Evolutionary conservation across 2,113 vertebrate genomes (phyloP), one percentile per base, ranked within the genome.

Genomic region (Cynoglossus semilaevis): DNA sequence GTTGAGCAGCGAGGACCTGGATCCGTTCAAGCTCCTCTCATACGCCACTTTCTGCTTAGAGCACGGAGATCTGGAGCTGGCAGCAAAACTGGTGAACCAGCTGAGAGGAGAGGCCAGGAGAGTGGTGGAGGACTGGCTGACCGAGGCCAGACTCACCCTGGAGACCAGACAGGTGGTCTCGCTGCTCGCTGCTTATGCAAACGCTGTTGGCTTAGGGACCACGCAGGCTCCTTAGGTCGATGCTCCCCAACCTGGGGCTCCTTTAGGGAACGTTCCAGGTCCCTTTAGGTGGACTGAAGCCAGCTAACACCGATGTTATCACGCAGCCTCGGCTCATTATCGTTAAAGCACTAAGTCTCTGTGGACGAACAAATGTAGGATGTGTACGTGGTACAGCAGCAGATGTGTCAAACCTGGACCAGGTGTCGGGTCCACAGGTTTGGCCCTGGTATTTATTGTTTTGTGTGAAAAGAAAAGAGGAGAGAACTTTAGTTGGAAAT

Each of bases 71-170:
- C 88, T 99, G 78, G 96, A 99, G 90, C 79, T 98, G 61, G 96
- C 96, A 0, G 96, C 97, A 0, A 98, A 97, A 66, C 91, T 99
- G 46, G 90, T 99, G 51, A 99, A 98, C 85, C 96, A 98, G 86
- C 49, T 99, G 50, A 89, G 85, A 46, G 97, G 97, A 1, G 97
- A 98, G 85, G 88, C 97, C 0, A 83, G 96, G 66, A 87, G 94
- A 17, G 96, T 98, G 79, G 94, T 93, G 0, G 93, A 94, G 48
- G 96, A 96, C 87, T 99, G 96, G 96, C 90, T 99, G 48, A 91
- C 62, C 0, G 97, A 99, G 53, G 95, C 94, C 0, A 90, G 95
- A 0, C 90, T 92, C 73, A 98, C 96, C 22, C 87, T 99, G 15
- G 97, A 99, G 87, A 98, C 97, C 1, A 93, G 89, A 62, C 96